phyloP scores from a whole-genome alignment of 2,797 vertebrate genomes.

The Enteromius viviparus region DNA sequence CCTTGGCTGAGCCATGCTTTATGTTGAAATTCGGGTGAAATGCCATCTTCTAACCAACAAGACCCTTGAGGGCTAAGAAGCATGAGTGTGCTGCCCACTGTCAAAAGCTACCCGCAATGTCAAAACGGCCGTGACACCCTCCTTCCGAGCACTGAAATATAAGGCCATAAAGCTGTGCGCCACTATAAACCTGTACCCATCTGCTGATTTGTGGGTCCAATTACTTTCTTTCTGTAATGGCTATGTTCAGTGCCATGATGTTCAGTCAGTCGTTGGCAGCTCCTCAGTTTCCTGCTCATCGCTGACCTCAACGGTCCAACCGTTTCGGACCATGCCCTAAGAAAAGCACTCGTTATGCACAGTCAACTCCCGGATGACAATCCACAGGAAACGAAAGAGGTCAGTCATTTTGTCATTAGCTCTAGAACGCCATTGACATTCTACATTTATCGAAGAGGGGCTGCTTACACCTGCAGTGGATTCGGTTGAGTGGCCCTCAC shows the following conservation, averaged over 20 bases:
- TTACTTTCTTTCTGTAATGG: slow-evolving; percentile 79
- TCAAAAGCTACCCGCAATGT: slow-evolving; percentile 56
- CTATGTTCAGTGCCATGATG: slow-evolving; percentile 75
- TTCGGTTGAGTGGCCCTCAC: slow-evolving; percentile 21
- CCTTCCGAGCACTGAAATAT: slow-evolving; percentile 70
- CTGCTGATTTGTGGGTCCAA: slow-evolving; percentile 83
- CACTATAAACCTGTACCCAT: slow-evolving; percentile 74
- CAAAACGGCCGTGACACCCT: slow-evolving; percentile 70
- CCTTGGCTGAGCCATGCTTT: not conserved
- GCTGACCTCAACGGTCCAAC: slow-evolving; percentile 35
- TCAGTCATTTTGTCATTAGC: slow-evolving; percentile 31
- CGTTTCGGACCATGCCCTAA: not conserved
- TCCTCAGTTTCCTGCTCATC: slow-evolving; percentile 51
- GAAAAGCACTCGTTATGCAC: not conserved
- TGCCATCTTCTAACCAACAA: slow-evolving; percentile 40
- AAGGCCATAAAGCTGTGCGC: slow-evolving; percentile 69
- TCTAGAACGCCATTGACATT: not conserved
- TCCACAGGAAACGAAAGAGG: slow-evolving; percentile 33
- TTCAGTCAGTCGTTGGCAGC: slow-evolving; percentile 70
- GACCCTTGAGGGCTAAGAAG: slow-evolving; percentile 53
- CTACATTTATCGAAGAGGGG: not conserved
- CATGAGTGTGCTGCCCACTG: slow-evolving; percentile 45
- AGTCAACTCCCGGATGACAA: not conserved
- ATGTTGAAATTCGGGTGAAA: not conserved
- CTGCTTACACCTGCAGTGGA: slow-evolving; percentile 26